Base-by-base conservation (phyloP, 1,140 invertebrate genomes). In the Orchestia grillus region DNA sequence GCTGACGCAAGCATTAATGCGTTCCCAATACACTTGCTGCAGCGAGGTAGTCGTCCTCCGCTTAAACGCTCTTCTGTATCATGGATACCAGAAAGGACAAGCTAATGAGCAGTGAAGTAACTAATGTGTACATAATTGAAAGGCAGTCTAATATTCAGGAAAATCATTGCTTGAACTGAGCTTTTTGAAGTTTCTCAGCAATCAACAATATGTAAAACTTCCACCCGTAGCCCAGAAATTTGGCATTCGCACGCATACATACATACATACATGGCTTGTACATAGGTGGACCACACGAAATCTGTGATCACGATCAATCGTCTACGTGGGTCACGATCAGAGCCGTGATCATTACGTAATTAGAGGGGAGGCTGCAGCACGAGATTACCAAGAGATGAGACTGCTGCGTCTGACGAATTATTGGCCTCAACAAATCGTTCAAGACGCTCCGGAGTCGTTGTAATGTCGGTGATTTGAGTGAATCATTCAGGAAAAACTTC, bases 261-360 rank as follows among this genome's bases (percentile, higher is more conserved):
- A 36, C 62, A 77, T 28, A 36, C 11, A 77, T 28, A 36, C 11
- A 77, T 28, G 28, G 15, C 62, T 77, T 77, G 62, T 77, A 23
- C 11, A 36, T 53, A 53, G 6, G 47, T 77, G 62, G 11, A 28
- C 62, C 62, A 36, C 62, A 77, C 62, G 62, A 77, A 77, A 77
- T 77, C 62, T 77, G 62, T 77, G 62, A 77, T 77, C 62, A 77
- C 62, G 62, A 77, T 77, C 62, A 77, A 77, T 77, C 62, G 62
- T 77, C 62, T 77, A 77, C 62, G 62, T 28, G 28, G 62, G 62
- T 77, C 62, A 77, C 62, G 62, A 77, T 77, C 62, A 77, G 11
- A 77, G 62, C 62, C 15, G 36, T 15, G 62, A 36, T 77, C 62
- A 77, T 77, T 77, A 77, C 62, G 62, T 77, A 77, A 77, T 77